Percentiles rank a stretch among this genome's conserved stretches.
phyloP scores from a whole-genome alignment of 2,888 invertebrate genomes.

The Drosophila anomalipes region DNA sequence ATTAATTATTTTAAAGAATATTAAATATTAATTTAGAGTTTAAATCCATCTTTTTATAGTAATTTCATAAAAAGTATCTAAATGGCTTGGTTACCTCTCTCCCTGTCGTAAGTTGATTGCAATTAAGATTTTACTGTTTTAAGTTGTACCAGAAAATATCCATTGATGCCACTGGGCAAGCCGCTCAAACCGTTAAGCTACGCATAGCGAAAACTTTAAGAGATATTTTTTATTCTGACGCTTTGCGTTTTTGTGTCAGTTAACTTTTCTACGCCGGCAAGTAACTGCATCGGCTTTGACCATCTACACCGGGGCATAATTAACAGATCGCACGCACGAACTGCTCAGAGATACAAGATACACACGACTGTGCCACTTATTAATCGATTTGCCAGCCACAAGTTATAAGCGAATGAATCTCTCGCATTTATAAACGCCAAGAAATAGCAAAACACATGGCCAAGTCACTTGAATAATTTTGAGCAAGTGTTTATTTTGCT shows the following conservation, averaged over 20 bases:
- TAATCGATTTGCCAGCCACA: slow-evolving; percentile 67
- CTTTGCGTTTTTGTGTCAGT: slow-evolving; percentile 53
- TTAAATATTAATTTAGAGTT: neutral
- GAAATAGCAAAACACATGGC: slow-evolving; percentile 24
- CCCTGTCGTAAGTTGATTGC: slow-evolving; percentile 12
- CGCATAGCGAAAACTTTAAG: slow-evolving; percentile 38
- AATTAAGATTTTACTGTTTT: slow-evolving; percentile 46
- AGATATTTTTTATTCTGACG: slow-evolving; percentile 28
- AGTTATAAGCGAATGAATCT: slow-evolving; percentile 45
- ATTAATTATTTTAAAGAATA: neutral
- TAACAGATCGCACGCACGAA: slow-evolving; percentile 61
- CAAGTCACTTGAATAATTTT: slow-evolving; percentile 37
- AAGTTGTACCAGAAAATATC: slow-evolving; percentile 34
- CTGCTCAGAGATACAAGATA: slow-evolving; percentile 20
- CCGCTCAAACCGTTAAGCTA: slow-evolving; percentile 44
- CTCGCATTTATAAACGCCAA: slow-evolving; percentile 37
- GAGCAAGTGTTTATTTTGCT: slow-evolving; percentile 44
- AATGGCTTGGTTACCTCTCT: neutral
- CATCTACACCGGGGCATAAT: slow-evolving; percentile 71
- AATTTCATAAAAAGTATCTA: slow-evolving; percentile 18
- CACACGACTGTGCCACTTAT: slow-evolving; percentile 71
- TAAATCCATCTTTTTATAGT: neutral
- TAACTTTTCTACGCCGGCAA: slow-evolving; percentile 12
- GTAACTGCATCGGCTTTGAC: slow-evolving; percentile 61
- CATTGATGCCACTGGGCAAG: slow-evolving; percentile 58